These are phyloP conservation scores for Patagioenas fasciata DNA, from an alignment of 2,113 vertebrate genomes.

Conservation along the genomic window DNA sequence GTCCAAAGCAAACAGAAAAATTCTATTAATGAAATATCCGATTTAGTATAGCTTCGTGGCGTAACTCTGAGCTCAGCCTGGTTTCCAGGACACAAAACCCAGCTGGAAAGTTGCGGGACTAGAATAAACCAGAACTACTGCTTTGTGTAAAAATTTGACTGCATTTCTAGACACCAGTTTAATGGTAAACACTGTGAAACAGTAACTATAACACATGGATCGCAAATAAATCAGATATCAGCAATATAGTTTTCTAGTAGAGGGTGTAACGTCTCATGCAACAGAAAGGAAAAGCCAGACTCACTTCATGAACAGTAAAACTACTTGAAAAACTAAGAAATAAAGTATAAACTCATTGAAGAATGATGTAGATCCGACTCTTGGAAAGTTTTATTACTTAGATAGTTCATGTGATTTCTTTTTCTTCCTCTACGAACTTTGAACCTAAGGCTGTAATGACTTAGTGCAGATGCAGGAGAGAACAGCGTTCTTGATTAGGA, in stretches of 20 bases:
- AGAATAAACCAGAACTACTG: not conserved
- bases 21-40: conserved; percentile 43
- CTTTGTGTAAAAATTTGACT: not conserved
- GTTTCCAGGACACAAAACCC: conserved; percentile 2
- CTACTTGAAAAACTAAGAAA: not conserved
- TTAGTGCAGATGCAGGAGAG: not conserved
- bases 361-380: not conserved
- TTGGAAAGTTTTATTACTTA: not conserved
- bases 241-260: not conserved
- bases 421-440: not conserved
- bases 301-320: not conserved
- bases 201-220: not conserved
- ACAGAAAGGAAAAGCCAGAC: not conserved
- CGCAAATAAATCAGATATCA: not conserved
- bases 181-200: not conserved
- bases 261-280: not conserved
- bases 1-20: conserved; percentile 46
- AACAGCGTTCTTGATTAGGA: not conserved
- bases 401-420: not conserved
- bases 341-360: not conserved
- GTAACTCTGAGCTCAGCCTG: not conserved
- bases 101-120: not conserved
- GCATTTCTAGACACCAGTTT: not conserved
- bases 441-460: not conserved
- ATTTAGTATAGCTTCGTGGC: not conserved